phyloP scores from a whole-genome alignment of 1,140 invertebrate genomes.

The Brachionus rotundiformis region DNA sequence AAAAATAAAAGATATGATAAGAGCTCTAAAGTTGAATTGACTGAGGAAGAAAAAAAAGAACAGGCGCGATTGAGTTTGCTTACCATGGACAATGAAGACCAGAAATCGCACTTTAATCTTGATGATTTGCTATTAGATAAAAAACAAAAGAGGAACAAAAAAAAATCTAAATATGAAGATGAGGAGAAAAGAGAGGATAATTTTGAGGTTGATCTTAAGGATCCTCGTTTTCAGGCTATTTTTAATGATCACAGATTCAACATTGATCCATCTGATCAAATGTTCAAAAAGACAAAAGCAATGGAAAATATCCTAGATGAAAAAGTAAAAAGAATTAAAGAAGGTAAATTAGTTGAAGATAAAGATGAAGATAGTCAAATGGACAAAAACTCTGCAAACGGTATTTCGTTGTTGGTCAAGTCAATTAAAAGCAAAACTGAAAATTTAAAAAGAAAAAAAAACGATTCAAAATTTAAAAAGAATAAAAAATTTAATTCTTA shows the following conservation, averaged over 20 bases:
- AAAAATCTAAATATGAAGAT: background rate
- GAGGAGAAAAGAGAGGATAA: constrained; percentile 1
- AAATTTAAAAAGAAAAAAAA: constrained; percentile 31
- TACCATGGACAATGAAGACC: constrained; percentile 43
- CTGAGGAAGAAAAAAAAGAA: constrained; percentile 48
- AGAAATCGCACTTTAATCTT: constrained; percentile 43
- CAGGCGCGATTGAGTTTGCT: constrained; percentile 34
- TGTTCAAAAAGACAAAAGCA: constrained; percentile 44
- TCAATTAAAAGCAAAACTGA: constrained; percentile 39
- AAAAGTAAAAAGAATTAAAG: constrained; percentile 32
- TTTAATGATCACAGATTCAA: constrained; percentile 39
- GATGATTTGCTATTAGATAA: constrained; percentile 42
- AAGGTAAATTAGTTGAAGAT: background rate
- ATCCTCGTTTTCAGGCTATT: constrained; percentile 46
- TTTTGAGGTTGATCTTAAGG: constrained; percentile 34
- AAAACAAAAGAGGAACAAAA: background rate
- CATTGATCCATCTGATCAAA: constrained; percentile 44
- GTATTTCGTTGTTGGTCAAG: constrained; percentile 22
- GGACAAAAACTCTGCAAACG: background rate
- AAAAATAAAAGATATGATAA: constrained; percentile 19
- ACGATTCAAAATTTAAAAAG: constrained; percentile 7
- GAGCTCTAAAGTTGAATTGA: background rate
- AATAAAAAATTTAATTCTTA: constrained; percentile 10
- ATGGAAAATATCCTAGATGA: constrained; percentile 46
- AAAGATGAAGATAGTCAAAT: constrained; percentile 14